Percentiles rank a stretch among this genome's conserved stretches.
phyloP scores from a whole-genome alignment of 2,797 vertebrate genomes.

The Ispidina picta region DNA sequence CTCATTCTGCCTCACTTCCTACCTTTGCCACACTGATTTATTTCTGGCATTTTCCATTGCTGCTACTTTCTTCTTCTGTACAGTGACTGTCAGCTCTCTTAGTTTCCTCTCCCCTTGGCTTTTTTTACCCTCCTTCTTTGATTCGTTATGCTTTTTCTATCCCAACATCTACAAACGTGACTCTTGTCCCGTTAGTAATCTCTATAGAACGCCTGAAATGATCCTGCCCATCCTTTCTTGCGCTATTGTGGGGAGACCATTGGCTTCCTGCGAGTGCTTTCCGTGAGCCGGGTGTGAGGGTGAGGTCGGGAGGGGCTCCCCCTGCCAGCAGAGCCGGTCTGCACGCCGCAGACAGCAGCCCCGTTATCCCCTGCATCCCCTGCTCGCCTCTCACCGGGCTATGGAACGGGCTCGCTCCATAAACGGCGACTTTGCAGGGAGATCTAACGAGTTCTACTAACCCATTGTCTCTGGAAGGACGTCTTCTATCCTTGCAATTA shows the following conservation, averaged over 20 bases:
- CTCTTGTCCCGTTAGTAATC: background rate
- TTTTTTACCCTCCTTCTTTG: background rate
- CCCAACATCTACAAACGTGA: background rate
- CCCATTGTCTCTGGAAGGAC: background rate
- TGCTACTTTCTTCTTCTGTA: background rate
- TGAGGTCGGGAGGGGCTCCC: accelerated
- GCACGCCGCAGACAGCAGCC: background rate
- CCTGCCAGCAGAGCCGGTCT: background rate
- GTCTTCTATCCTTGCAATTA: background rate
- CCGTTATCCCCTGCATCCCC: background rate
- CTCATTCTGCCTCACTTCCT: background rate
- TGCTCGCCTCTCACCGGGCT: background rate
- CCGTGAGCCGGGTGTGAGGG: background rate
- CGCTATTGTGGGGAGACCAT: background rate
- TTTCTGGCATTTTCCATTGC: background rate
- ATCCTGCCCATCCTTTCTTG: background rate
- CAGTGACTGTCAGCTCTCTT: background rate
- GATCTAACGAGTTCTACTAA: background rate
- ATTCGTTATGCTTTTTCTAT: background rate
- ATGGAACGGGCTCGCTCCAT: background rate
- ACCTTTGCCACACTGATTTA: background rate
- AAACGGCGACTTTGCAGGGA: background rate
- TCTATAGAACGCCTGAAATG: background rate
- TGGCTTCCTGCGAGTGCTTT: background rate
- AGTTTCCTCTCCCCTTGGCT: background rate